Percentiles rank a stretch among this genome's conserved stretches.
Conservation (phyloP, 2,113 vertebrate genomes). For the Dasyprocta punctata region DNA sequence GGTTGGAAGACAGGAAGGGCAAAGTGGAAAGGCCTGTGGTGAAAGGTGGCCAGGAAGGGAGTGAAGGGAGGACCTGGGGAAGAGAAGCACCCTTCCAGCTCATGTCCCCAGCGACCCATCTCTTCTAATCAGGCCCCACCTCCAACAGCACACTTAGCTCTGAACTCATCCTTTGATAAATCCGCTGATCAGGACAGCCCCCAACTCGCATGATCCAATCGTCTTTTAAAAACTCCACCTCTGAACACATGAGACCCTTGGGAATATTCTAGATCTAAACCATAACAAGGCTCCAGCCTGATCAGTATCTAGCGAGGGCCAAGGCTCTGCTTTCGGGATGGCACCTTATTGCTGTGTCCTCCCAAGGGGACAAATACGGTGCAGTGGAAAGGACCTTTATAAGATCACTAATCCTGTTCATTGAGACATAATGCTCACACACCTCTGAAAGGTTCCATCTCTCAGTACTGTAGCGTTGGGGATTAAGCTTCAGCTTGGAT, state of each 20-base stretch:
- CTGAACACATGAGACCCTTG: background rate
- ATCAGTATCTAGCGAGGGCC: background rate
- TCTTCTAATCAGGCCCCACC: background rate
- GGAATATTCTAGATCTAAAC: background rate
- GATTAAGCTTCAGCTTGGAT: background rate
- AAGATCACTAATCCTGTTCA: background rate
- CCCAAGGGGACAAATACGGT: background rate
- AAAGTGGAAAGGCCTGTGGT: background rate
- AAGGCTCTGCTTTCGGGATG: background rate
- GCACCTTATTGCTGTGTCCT: background rate
- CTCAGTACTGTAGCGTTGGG: background rate
- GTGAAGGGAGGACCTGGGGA: background rate
- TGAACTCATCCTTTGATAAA: background rate
- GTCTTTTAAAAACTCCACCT: background rate
- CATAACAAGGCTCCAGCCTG: background rate
- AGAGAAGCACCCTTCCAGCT: background rate
- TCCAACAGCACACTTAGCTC: background rate
- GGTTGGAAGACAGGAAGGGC: background rate
- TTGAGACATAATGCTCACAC: background rate
- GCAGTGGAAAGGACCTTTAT: background rate
- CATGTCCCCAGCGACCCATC: background rate
- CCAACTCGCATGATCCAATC: background rate
- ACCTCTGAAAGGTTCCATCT: background rate
- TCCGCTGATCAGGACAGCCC: background rate
- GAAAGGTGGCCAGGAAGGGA: background rate